Base-by-base conservation (phyloP, 1,140 invertebrate genomes). In the Dendroctonus valens region DNA sequence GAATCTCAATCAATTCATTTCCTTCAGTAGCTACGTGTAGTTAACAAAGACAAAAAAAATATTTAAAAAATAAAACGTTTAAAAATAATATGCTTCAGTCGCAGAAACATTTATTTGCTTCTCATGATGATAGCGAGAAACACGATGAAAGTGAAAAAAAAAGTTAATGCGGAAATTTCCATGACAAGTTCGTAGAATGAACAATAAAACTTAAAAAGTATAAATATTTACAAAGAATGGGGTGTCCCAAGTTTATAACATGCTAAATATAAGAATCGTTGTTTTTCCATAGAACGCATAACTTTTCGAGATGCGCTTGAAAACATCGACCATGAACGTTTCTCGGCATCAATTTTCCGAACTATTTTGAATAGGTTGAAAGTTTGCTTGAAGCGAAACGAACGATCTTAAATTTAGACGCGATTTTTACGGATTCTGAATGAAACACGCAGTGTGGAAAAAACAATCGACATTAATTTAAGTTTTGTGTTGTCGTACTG, bases 341-440 rank as follows among this genome's bases (percentile, higher is more conserved):
- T 59, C 41, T 7, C 41, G 50, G 38, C 44, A 59, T 38, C 38
- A 63, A 12, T 63, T 63, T 63, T 51, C 60, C 50, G 51, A 63
- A 63, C 60, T 63, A 63, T 63, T 63, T 63, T 63, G 40, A 63
- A 63, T 53, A 51, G 41, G 59, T 51, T 14, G 59, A 14, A 48
- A 37, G 52, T 37, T 46, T 44, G 60, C 60, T 15, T 41, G 48
- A 63, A 53, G 51, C 60, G 41, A 53, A 38, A 42, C 26, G 46
- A 11, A 41, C 46, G 41, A 39, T 12, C 48, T 61, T 63, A 63
- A 63, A 63, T 53, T 63, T 53, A 63, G 49, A 42, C 7, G n/a
- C 60, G 50, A 44, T 52, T 63, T 63, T 63, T 39, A 63, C 51
- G 50, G 41, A 50, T 53, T 63, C 38, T 53, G 50, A 63, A 63